These are phyloP conservation scores for Leptopilina boulardi DNA, from an alignment of 1,140 invertebrate genomes.

Conservation along the genomic window DNA sequence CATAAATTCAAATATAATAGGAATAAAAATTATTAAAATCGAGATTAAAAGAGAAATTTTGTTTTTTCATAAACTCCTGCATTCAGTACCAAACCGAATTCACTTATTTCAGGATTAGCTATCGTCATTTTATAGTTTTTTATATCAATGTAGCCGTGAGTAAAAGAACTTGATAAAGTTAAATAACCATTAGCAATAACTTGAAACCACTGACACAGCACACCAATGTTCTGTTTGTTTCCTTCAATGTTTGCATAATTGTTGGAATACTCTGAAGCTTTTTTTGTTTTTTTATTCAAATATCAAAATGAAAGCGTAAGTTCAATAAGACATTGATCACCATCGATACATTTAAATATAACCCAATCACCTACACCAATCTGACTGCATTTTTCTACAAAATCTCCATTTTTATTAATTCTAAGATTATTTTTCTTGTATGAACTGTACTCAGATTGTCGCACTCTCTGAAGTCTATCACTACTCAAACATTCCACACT, in stretches of 20 bases:
- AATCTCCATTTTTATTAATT: not conserved
- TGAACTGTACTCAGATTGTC: not conserved
- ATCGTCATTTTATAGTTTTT: not conserved
- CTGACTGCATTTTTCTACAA: not conserved
- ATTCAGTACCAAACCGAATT: not conserved
- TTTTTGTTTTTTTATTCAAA: slow-evolving; percentile 1
- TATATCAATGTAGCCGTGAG: not conserved
- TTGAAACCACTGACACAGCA: not conserved
- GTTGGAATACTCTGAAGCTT: not conserved
- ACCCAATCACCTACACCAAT: not conserved
- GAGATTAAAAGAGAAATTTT: not conserved
- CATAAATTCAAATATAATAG: too few species aligned
- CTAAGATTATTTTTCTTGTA: not conserved
- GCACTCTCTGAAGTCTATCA: slow-evolving; percentile 1
- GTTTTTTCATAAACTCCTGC: not conserved
- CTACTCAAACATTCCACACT: not conserved
- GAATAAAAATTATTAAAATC: too few species aligned
- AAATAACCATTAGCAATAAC: not conserved
- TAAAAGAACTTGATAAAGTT: not conserved
- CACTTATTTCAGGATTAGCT: not conserved
- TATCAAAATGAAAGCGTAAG: not conserved
- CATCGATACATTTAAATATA: not conserved
- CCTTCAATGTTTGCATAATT: not conserved
- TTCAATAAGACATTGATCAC: not conserved
- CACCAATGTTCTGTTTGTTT: not conserved